Base-by-base conservation (phyloP, 2,797 vertebrate species). In the Mareca strepera region DNA sequence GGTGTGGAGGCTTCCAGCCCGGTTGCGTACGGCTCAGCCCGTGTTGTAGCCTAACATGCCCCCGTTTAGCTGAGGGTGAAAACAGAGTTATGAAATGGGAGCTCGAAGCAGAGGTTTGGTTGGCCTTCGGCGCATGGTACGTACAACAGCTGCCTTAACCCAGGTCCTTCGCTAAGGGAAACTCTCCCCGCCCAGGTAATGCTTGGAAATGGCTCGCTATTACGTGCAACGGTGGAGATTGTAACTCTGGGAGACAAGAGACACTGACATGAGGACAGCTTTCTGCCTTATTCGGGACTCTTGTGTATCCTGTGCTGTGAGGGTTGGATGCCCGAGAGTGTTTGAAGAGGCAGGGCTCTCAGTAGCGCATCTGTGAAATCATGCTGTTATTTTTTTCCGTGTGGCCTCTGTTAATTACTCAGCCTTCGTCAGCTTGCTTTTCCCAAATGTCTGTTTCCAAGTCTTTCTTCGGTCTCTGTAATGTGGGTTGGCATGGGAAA, bases 1-100 rank as follows among this genome's bases (percentile, higher is more conserved):
- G 48, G 48, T 50, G 48, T 25, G 23, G 48, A 25, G 48, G 48
- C 48, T 50, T 48, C 23, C 23, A 50, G 23, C 48, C 48, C 23
- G 29, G 50, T 85, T 56, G 3, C 67, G 44, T 92, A 12, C 22
- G 2, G 33, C 64, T 50, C 0, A 0, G 13, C 26, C 4, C 5
- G 33, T 59, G 52, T 70, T 56, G 53, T 58, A 16, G 50, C 37
- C 0, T 11, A 26, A 29, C 18, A 0, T 1, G 0, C 43, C 37
- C 76, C 76, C 60, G 50, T 56, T 69, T 78, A 60, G 64, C 58
- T 58, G 29, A 35, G 56, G 79, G 74, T 11, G 35, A 44, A 74
- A 66, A 68, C n/a, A n/a, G 1, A 3, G 0, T 46, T 69, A 35
- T 44, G 33, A 90, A 95, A 46, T 68, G 72, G 91, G 72, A 94